Evolutionary conservation across 1,140 invertebrate genomes (phyloP), one percentile per base, ranked within the genome.

Genomic region (Heliconius congener): DNA sequence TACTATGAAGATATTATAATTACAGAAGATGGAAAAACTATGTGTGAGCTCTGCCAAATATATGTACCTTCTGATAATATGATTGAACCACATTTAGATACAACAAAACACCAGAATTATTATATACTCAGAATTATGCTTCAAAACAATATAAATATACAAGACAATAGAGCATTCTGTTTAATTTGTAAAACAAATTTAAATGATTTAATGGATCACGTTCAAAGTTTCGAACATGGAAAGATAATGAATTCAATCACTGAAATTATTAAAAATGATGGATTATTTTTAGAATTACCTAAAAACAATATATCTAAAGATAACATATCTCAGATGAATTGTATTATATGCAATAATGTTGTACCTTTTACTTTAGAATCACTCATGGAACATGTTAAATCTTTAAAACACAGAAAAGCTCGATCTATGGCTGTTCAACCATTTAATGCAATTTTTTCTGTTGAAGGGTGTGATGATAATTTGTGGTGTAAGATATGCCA

Each of bases 391-490:
- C 84, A 85, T 50, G 79, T 83, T n/a, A 37, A 55, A 42, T 42
- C 76, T 46, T 18, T 30, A 57, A 82, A 37, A 77, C 86, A 89
- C 50, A 83, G 73, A 74, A 66, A 84, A 78, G 85, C 86, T n/a
- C 74, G 85, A 37, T 73, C 88, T 27, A 87, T 89, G 46, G 83
- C 78, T 42, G 81, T 89, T 23, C 85, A 88, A 80, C 83, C 85
- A 39, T 84, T 80, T 11, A 89, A 89, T 84, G 86, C 84, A 19
- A 89, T 89, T 77, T 87, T 89, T 73, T 87, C 86, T 37, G 84
- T 89, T 11, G 81, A 85, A 74, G 83, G 77, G 6, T 82, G 34
- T 70, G 66, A 82, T 79, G 78, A 86, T 66, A 82, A 84, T 42
- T 78, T 89, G 30, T 88, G 85, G 86, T 89, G 86, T 74, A 88